Evolutionary conservation across 2,888 invertebrate species (phyloP).

Genomic region (Caradrina kadenii): DNA sequence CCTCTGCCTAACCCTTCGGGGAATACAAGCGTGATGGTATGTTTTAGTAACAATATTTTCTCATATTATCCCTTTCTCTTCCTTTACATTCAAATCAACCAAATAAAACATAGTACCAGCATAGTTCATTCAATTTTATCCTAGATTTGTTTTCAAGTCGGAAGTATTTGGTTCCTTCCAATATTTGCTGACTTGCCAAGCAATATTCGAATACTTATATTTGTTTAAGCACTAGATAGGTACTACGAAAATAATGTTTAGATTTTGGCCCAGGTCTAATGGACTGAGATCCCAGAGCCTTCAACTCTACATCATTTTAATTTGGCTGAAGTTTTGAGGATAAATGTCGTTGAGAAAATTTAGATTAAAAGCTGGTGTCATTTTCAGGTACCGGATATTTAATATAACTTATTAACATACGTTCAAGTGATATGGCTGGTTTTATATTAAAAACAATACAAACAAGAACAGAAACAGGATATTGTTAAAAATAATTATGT

Average conservation of each 20-base stretch:
- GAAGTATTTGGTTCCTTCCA: slow-evolving; percentile 15
- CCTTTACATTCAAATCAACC: too few relatives aligned
- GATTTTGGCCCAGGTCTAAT: not conserved
- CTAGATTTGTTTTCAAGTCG: slow-evolving; percentile 18
- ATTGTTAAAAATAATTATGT: too few relatives aligned
- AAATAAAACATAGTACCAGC: not conserved
- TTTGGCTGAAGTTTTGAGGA: not conserved
- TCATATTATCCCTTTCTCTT: too few relatives aligned
- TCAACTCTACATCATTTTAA: not conserved
- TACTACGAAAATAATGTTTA: slow-evolving; percentile 13
- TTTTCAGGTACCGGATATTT: too few relatives aligned
- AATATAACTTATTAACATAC: too few relatives aligned
- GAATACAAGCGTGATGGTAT: too few relatives aligned
- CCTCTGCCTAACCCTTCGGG: too few relatives aligned
- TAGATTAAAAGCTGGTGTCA: too few relatives aligned
- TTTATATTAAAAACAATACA: too few relatives aligned
- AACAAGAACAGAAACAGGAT: too few relatives aligned
- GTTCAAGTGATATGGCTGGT: too few relatives aligned
- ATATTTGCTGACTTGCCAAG: slow-evolving; percentile 41
- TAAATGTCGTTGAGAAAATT: not conserved
- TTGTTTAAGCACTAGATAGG: slow-evolving; percentile 23
- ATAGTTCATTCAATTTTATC: not conserved
- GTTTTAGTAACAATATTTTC: too few relatives aligned
- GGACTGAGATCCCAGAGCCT: not conserved
- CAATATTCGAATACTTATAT: slow-evolving; percentile 21